Percentiles rank a stretch among this genome's conserved stretches.
Conservation (phyloP, 2,113 vertebrate genomes). For the Sclerurus mexicanus region DNA sequence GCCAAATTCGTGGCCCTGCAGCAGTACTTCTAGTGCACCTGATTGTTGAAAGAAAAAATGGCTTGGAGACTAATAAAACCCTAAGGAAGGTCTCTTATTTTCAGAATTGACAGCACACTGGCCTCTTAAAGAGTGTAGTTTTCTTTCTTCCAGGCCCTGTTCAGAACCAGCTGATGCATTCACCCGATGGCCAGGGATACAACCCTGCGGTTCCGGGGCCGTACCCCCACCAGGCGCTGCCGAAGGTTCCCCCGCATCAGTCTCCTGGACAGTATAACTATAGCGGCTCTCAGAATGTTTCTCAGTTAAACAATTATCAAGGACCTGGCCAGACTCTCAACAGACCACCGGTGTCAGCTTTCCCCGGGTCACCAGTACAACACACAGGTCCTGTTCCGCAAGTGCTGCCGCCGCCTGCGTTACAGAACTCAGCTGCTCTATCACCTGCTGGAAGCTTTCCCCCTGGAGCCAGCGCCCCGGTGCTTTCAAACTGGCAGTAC, state of each 20-base stretch:
- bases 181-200: slow-evolving; percentile 73
- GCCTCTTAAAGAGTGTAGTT: background rate
- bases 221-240: slow-evolving; percentile 72
- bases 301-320: slow-evolving; percentile 75
- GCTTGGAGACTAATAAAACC: background rate
- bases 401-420: slow-evolving; percentile 57
- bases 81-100: background rate
- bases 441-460: slow-evolving; percentile 76
- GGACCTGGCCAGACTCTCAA: slow-evolving; percentile 75
- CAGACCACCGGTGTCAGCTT: slow-evolving; percentile 73
- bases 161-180: slow-evolving; percentile 80
- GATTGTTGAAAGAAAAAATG: background rate
- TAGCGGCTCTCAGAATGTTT: slow-evolving; percentile 75
- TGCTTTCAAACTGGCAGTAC: slow-evolving; percentile 83
- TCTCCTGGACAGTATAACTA: slow-evolving; percentile 77
- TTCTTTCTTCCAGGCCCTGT: slow-evolving; percentile 82
- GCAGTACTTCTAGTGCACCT: background rate
- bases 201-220: slow-evolving; percentile 73
- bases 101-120: background rate
- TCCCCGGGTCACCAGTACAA: slow-evolving; percentile 45
- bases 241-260: slow-evolving; percentile 77
- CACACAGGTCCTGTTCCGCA: slow-evolving; percentile 55
- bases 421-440: slow-evolving; percentile 75
- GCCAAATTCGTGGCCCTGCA: background rate
- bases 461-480: slow-evolving; percentile 64